These are phyloP conservation scores for Rhea americana DNA, from an alignment of 2,113 vertebrate species.

Conservation along the genomic window DNA sequence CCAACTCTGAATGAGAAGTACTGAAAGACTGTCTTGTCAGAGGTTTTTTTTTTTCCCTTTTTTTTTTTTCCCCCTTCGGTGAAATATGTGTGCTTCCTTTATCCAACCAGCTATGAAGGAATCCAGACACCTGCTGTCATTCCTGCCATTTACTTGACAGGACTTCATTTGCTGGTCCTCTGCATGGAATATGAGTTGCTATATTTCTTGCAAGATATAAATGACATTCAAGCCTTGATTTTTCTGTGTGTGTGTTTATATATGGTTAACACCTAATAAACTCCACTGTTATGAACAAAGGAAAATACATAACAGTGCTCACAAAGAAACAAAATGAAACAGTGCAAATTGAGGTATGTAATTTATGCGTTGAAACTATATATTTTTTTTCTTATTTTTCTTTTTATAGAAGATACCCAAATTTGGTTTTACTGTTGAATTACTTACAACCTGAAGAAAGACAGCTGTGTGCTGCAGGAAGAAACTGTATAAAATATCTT, in stretches of 20 bases:
- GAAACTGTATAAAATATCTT: conserved; percentile 13
- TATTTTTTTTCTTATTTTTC: background rate
- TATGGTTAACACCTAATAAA: conserved; percentile 3
- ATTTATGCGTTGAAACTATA: background rate
- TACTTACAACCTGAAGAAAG: background rate
- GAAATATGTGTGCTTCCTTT: conserved; percentile 59
- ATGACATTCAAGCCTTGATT: conserved; percentile 36
- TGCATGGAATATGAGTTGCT: conserved; percentile 66
- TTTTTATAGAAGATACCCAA: background rate
- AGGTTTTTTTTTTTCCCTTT: background rate
- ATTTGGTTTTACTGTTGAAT: background rate
- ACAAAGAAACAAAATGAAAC: background rate
- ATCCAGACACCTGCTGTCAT: conserved; percentile 67
- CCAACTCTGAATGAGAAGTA: conserved; percentile 53
- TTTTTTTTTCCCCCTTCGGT: background rate
- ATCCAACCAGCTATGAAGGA: conserved; percentile 70
- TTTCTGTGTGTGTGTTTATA: accelerated
- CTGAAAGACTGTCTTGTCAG: conserved; percentile 52
- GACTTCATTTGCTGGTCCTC: conserved; percentile 65
- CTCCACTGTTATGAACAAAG: background rate
- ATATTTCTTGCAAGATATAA: conserved; percentile 64
- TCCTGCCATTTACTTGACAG: conserved; percentile 68
- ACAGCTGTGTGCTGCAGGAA: conserved; percentile 9
- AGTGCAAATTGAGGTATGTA: background rate
- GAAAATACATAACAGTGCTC: background rate